Percentiles rank a stretch among this genome's conserved stretches.
These are phyloP conservation scores for Vesta saturnalis DNA, from an alignment of 2,888 invertebrate genomes.

Conservation along the genomic window DNA sequence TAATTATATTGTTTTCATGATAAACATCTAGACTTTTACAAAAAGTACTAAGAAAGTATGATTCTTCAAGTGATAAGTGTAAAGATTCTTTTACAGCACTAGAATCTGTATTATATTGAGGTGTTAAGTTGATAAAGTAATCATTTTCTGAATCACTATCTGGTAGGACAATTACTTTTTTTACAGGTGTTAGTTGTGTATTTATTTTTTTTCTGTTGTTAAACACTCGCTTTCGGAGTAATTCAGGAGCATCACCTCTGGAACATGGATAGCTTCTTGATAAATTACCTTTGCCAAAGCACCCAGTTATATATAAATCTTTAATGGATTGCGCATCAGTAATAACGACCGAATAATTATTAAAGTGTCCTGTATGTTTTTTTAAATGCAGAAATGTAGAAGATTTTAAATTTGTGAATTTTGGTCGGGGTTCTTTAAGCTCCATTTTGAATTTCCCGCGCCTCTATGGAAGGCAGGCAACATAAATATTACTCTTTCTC, in stretches of 20 bases:
- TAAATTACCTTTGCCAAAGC: constrained; percentile 76
- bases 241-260: constrained; percentile 58
- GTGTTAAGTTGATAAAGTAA: constrained; percentile 69
- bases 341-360: constrained; percentile 75
- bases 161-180: constrained; percentile 69
- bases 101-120: constrained; percentile 69
- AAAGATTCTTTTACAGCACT: constrained; percentile 71
- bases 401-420: constrained; percentile 59
- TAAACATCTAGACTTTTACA: constrained; percentile 74
- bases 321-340: constrained; percentile 68
- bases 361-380: constrained; percentile 71
- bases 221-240: constrained; percentile 71
- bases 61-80: constrained; percentile 78
- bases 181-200: constrained; percentile 48
- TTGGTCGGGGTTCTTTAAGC: constrained; percentile 60
- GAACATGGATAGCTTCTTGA: constrained; percentile 56
- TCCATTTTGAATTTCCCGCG: constrained; percentile 56
- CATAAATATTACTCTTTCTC: not conserved
- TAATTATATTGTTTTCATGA: constrained; percentile 65
- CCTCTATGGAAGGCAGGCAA: not conserved
- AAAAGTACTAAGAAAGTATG: constrained; percentile 76
- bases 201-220: constrained; percentile 67
- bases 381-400: constrained; percentile 60
- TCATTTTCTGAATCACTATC: constrained; percentile 74
- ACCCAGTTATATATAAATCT: constrained; percentile 75